Base-by-base conservation (phyloP, 1,140 invertebrate genomes). In the Zaprionus inermis region DNA sequence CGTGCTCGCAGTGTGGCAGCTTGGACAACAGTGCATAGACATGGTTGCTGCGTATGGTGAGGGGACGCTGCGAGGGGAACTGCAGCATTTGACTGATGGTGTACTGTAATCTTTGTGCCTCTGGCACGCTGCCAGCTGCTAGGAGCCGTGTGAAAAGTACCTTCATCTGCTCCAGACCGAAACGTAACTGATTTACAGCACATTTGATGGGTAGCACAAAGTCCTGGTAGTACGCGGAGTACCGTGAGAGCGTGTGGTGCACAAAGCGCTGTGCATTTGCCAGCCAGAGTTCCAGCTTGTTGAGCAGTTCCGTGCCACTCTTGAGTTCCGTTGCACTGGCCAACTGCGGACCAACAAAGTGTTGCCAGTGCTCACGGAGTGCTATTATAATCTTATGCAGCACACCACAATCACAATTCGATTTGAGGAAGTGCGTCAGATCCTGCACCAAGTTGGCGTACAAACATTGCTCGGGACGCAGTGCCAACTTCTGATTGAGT, bases 381-480 rank as follows among this genome's bases (percentile, higher is more conserved):
- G 55, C 51, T 12, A 24, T 38, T 1, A 92, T 52, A 1, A 92
- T 59, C 28, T 71, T 78, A 9, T 70, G 36, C 0, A 92, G 41
- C 0, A 72, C 9, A 12, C 55, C 49, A 6, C 86, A 90, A 12
- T 91, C 68, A 20, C 91, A 85, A 44, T 91, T 92, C 4, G 84
- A 90, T 12, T 73, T 74, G 10, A 92, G 51, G 38, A 88, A 92
- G 22, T 92, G 90, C 1, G 56, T 76, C 0, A 92, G 64, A 67
- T 92, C 86, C 57, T 91, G 82, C 0, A 91, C 91, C 0, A 96
- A 67, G 7, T 80, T 77, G 3, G 91, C 81, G 69, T 95, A 96
- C 1, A 93, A 57, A 36, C 93, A 92, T n/a, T 93, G 91, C 7
- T 93, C 76, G 3, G 95, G 94, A 52, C 96, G 93, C 20, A 94